phyloP scores from a whole-genome alignment of 2,113 vertebrate species.

The Eira barbara region DNA sequence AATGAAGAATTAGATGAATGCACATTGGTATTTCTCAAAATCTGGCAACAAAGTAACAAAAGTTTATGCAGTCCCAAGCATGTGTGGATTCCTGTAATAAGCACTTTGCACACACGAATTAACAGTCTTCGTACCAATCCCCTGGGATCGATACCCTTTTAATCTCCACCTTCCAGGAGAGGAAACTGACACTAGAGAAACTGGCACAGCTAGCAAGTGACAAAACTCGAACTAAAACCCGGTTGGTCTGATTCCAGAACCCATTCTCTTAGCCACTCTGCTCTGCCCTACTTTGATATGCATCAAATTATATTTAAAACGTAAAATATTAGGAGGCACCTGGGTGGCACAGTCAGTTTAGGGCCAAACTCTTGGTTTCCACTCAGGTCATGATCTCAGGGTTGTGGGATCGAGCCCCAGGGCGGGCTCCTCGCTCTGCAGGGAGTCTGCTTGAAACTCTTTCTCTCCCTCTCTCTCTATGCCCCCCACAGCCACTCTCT shows the following conservation, averaged over 20 bases:
- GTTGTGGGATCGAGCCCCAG: neutral
- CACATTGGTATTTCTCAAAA: neutral
- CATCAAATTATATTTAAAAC: neutral
- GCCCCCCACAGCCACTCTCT: neutral
- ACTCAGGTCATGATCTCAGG: neutral
- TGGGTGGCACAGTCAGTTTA: neutral
- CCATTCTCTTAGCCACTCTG: neutral
- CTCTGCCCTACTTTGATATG: neutral
- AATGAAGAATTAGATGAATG: constrained; percentile 12
- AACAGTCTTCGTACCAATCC: neutral
- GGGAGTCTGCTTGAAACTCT: neutral
- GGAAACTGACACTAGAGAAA: neutral
- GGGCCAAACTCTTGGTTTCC: neutral
- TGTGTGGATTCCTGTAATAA: neutral
- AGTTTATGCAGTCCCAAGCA: neutral
- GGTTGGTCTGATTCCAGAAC: neutral
- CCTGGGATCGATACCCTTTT: neutral
- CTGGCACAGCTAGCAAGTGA: neutral
- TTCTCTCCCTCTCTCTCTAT: neutral
- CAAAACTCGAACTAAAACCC: neutral
- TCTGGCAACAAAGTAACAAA: neutral
- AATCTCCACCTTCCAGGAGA: constrained; percentile 1
- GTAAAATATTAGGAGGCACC: neutral
- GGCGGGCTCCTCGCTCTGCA: neutral
- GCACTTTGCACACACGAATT: neutral